Conservation (phyloP, 1,140 invertebrate species). For the Matsumurasca onukii region DNA sequence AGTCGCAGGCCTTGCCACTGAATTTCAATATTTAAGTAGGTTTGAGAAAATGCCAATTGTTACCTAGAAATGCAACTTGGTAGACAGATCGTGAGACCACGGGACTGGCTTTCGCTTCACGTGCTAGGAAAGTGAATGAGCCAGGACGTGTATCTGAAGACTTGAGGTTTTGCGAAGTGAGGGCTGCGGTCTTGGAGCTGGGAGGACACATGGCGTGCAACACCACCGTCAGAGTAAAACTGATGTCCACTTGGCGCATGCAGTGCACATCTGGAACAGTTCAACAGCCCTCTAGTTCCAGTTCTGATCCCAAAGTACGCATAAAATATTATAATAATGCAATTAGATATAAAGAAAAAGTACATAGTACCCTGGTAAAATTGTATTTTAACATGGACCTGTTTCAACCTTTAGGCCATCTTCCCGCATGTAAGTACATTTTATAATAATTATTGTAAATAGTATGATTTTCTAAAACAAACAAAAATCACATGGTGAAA, state of each 20-base stretch:
- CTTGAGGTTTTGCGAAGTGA: constrained; percentile 63
- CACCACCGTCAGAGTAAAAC: constrained; percentile 86
- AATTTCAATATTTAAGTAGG: too few relatives aligned
- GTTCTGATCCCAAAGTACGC: constrained; percentile 25
- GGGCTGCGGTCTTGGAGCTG: constrained; percentile 58
- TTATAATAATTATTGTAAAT: too few relatives aligned
- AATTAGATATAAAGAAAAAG: too few relatives aligned
- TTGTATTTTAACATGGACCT: too few relatives aligned
- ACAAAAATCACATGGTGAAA: too few relatives aligned
- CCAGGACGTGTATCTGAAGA: constrained; percentile 69
- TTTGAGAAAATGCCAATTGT: too few relatives aligned
- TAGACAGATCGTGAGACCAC: constrained; percentile 77
- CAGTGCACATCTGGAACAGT: constrained; percentile 82
- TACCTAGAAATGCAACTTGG: constrained; percentile 84
- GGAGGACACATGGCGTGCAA: constrained; percentile 85
- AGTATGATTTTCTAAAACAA: too few relatives aligned
- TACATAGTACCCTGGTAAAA: too few relatives aligned
- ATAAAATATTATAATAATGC: constrained; percentile 29
- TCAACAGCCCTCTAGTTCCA: constrained; percentile 22
- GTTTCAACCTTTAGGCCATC: too few relatives aligned
- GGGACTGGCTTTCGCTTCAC: constrained; percentile 67
- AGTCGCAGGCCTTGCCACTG: too few relatives aligned
- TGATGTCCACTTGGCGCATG: constrained; percentile 85
- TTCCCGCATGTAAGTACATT: too few relatives aligned
- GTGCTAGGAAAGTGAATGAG: constrained; percentile 72